Base-by-base conservation (phyloP, 2,888 invertebrate genomes). In the Biston betularia region DNA sequence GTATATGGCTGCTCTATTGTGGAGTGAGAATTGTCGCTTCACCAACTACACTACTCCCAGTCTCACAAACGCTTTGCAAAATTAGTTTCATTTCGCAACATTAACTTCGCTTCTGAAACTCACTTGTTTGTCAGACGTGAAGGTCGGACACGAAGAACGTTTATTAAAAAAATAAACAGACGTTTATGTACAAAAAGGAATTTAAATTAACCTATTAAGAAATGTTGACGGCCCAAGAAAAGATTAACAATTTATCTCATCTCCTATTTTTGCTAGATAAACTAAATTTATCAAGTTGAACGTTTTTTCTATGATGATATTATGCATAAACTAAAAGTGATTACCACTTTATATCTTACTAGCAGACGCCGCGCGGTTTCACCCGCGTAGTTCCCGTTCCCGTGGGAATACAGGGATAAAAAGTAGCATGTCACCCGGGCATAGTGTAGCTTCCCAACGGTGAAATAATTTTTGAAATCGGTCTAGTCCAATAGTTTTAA, bases 1-100 rank as follows among this genome's bases (percentile, higher is more conserved):
- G 52, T 15, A 53, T 12, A 40, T 24, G n/a, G 48, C 10, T 54
- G 42, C 54, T 38, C 24, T 15, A 42, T 42, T 11, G 54, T 24
- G 0, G 7, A 54, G 42, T 54, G 10, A 24, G 24, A 54, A 54
- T 42, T 54, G 53, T 35, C n/a, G n/a, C 11, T 15, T 34, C 7
- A 34, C n/a, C 12, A 42, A 42, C 54, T 54, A 53, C 15, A 0
- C 15, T 7, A 8, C 24, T 24, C 24, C 24, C 24, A 42, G 54
- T 63, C 63, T 62, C 53, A 11, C 38, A 59, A 63, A 54, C 46
- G 60, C 50, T 54, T 57, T 49, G 15, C 65, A 50, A 69, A 69
- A 73, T 69, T 67, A 55, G 54, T 65, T 69, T 58, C 55, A 58
- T 69, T 63, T 57, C 57, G 49, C 55, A 42, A 56, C 55, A 70